Evolutionary conservation across 2,113 vertebrate species (phyloP), one percentile per base, ranked within the genome.

Genomic region (human): DNA sequence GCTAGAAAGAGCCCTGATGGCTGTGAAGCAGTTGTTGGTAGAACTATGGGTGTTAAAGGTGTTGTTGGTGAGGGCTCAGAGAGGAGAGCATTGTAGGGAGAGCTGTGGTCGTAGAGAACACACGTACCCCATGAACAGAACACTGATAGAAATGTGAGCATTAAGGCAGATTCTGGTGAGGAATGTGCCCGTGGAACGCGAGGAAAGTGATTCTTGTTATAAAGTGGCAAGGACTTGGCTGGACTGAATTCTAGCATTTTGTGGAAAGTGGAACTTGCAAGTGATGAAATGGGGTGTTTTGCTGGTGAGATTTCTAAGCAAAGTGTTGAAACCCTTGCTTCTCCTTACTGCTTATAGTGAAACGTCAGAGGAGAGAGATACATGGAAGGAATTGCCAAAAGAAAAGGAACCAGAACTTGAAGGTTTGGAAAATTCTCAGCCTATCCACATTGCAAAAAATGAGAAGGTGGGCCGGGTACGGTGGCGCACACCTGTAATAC

Each of bases 41-140:
- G 50, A 20, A 76, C 27, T 27, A 25, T 6, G 9, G n/a, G 9
- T 22, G 16, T n/a, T 25, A 20, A 57, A 38, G 32, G 32, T 5
- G 13, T 8, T 8, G 12, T 18, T 85, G 40, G 10, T n/a, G 22
- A 40, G 57, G 55, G 30, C n/a, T 52, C 27, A 27, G 22, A n/a
- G 70, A 43, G 13, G 43, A 48, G 12, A 25, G n/a, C 2, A 3
- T 8, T 45, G n/a, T 7, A n/a, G 48, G 38, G 17, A n/a, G 30
- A 43, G 38, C 38, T n/a, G 16, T 3, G 38, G 0, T 50, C 25
- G 32, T 20, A 13, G 50, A 45, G 50, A 38, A 16, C 10, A 17
- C 25, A 40, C 4, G 3, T 20, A 22, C 6, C 3, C 2, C 9
- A 23, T 2, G 14, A 43, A 10, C 40, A 40, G 32, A n/a, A 8